These are phyloP conservation scores for Barbus barbus DNA, from an alignment of 2,113 vertebrate species.

Conservation along the genomic window DNA sequence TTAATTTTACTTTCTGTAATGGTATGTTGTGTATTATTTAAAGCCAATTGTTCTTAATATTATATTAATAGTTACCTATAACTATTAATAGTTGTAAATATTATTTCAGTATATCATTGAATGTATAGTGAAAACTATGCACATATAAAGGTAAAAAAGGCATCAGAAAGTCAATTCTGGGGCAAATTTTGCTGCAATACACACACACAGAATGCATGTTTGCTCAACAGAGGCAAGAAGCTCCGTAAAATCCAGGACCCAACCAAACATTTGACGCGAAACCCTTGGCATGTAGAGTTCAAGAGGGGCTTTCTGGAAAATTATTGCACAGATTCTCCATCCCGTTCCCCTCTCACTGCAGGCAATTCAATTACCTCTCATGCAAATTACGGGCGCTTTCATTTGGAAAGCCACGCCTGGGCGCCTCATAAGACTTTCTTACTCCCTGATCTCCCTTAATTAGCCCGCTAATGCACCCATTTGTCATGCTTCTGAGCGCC, in stretches of 20 bases:
- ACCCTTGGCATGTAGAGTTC: constrained; percentile 59
- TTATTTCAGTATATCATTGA: too few species aligned
- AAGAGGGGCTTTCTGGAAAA: constrained; percentile 30
- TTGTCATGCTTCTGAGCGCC: constrained; percentile 68
- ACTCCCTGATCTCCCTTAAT: constrained; percentile 70
- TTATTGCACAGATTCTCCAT: constrained; percentile 53
- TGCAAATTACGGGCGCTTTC: constrained; percentile 72
- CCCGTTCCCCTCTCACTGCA: constrained; percentile 60
- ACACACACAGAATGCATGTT: not conserved
- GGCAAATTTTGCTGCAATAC: not conserved
- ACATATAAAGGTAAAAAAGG: not conserved
- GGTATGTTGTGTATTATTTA: too few species aligned
- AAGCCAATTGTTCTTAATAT: too few species aligned
- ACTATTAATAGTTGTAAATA: too few species aligned
- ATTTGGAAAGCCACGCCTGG: constrained; percentile 67
- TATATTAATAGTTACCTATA: too few species aligned
- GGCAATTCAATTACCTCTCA: constrained; percentile 74
- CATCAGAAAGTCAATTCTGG: not conserved
- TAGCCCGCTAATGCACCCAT: constrained; percentile 70
- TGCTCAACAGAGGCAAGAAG: not conserved
- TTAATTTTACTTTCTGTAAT: too few species aligned
- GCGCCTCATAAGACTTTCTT: constrained; percentile 68
- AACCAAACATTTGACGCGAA: constrained; percentile 33
- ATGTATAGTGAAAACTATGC: not conserved
- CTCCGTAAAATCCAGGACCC: not conserved